Evolutionary conservation across 2,888 invertebrate genomes (phyloP), one percentile per base, ranked within the genome.

Genomic region (Teleiodes luculella): DNA sequence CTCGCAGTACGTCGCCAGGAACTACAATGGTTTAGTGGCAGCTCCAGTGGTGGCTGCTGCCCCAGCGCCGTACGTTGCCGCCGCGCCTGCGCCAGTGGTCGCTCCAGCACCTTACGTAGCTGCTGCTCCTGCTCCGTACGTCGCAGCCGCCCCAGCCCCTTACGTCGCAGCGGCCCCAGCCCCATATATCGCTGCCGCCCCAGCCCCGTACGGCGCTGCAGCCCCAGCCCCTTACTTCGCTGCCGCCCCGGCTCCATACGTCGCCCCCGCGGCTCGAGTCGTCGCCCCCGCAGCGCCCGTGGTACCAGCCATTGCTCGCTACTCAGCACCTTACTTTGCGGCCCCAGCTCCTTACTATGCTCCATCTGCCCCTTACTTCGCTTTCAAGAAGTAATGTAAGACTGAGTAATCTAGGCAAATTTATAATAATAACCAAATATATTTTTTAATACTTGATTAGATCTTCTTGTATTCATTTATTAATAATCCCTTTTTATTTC

Each of bases 1-100:
- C 77, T 92, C 92, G 10, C 92, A 93, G 74, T 92, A 92, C 56
- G 76, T 93, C 64, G 86, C 92, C 18, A 88, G 93, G 61, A 92
- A 92, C 72, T 91, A 91, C 80, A 92, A 93, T 64, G 80, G 81
- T 1, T 47, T 76, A 20, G 68, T 74, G 0, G 91, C 91, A 1
- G 76, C 92, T 6, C 85, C 92, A 6, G 86, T 92, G 4, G 87
- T 86, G 10, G 60, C 83, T 24, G 75, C 84, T 0, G 89, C 90
- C 7, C 81, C 91, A 0, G 80, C 87, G 58, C 82, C 88, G 10
- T 75, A 85, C 61, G 78, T 55, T 68, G 74, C 80, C 56, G 77
- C 70, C 11, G 73, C 79, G 10, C 70, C 78, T 3, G 74, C 78
- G 20, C 74, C 78, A 0, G 59, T 65, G 11, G 67, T 73, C 7